Evolutionary conservation across 2,888 invertebrate species (phyloP), one percentile per base, ranked within the genome.

Genomic region (Melipona beecheii): DNA sequence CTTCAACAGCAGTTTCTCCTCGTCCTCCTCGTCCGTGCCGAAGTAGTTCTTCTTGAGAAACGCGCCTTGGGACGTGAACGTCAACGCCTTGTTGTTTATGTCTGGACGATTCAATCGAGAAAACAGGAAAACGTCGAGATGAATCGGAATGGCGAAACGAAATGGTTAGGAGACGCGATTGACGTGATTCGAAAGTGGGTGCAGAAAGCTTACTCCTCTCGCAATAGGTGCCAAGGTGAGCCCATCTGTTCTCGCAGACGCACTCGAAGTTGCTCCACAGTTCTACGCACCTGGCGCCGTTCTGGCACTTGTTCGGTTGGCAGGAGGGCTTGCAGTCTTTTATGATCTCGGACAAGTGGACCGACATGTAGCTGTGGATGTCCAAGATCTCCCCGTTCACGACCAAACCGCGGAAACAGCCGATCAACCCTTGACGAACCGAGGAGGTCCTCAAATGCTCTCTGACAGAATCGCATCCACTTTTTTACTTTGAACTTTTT

Each of bases 261-360:
- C 99, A 99, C 92, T 97, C 97, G 91, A 98, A 99, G 52, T 97
- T 97, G 84, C 98, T 98, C 98, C 98, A 99, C 0, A 97, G 95
- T 93, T 99, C 98, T 91, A 98, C 98, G 93, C 98, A 99, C 86
- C 96, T 96, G 0, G 98, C 99, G 68, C 97, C 98, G 93, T 99
- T 98, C 94, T 97, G 97, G 93, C 99, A 99, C 15, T 98, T 98
- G 93, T 98, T 98, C 0, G 98, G 98, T 87, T 98, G 98, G 94
- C 99, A 99, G 0, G 98, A 98, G 0, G 98, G 98, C 93, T 98
- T 98, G 93, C 99, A 99, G 93, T 98, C 98, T 93, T 97, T 97
- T 83, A 98, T 98, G 85, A 99, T 98, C 94, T 98, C 98, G 71
- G 97, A 98, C 75, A 98, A 95, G 95, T 98, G 98, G 52, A 98